Evolutionary conservation across 2,113 vertebrate genomes (phyloP), one percentile per base, ranked within the genome.

Genomic region (Nesoenas mayeri): DNA sequence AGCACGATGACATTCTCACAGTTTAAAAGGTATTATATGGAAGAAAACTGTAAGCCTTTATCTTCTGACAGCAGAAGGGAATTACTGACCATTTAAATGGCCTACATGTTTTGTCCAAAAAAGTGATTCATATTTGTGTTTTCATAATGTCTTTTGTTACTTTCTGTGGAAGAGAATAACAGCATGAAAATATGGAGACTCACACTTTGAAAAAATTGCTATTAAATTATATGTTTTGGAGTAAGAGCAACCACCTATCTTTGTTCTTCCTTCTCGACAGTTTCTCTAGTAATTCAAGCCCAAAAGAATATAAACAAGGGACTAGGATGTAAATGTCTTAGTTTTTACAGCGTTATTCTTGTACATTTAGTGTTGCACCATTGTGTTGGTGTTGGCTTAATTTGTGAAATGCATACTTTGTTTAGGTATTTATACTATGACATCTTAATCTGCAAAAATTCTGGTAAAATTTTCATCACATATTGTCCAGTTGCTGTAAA

Each of bases 31-130:
- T 95, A 94, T 97, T 97, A 92, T 87, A 96, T 17, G 58, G 83
- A 80, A 95, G 91, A 94, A 96, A 98, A 97, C 95, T 73, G 81
- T 94, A 97, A 95, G 81, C 72, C 86, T 97, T 97, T 97, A 92
- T 97, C 93, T 98, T 97, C 96, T 97, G 96, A 97, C 94, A 98
- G 81, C 80, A 78, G 91, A 95, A 95, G 81, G 73, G 95, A 96
- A 97, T 98, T 96, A 96, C 64, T 96, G 96, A 91, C 72, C 91
- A 75, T 97, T 97, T 26, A 96, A 97, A 97, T 97, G 96, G 93
- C 89, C 78, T 91, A 12, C 74, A 51, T 91, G 50, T 95, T 98
- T 98, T 96, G 94, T 95, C 66, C 89, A 97, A 96, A 95, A 91
- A 97, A 97, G 89, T 97, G 86, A 95, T 97, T 97, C 78, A 73